A percentile compares a stretch with the other conserved stretches of the same genome.
phyloP scores from a whole-genome alignment of 2,113 vertebrate genomes.

The Crocuta crocuta region DNA sequence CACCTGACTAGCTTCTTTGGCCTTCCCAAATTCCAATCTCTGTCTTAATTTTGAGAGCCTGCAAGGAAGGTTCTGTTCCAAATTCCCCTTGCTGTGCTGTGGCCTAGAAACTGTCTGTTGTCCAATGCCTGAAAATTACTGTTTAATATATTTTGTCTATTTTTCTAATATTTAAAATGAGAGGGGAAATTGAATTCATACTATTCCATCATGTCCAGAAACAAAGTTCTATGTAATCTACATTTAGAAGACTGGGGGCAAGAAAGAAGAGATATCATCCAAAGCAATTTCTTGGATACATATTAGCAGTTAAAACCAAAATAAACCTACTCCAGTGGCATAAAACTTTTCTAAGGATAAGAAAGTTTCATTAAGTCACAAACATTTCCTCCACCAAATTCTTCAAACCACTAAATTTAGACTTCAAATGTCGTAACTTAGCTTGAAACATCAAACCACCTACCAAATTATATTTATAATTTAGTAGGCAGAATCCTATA shows the following conservation, averaged over 20 bases:
- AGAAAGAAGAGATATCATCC: background rate
- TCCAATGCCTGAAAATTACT: background rate
- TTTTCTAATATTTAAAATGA: background rate
- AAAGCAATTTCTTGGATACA: background rate
- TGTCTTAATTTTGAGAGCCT: background rate
- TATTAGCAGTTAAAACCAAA: background rate
- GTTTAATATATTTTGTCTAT: background rate
- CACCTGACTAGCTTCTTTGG: background rate
- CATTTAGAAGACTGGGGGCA: background rate
- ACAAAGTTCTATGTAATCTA: background rate
- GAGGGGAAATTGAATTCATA: background rate
- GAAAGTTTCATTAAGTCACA: background rate
- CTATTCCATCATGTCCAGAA: background rate
- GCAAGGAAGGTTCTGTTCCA: background rate
- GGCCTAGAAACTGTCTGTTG: background rate
- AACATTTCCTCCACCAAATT: conserved; percentile 26
- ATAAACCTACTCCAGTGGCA: background rate
- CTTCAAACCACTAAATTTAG: conserved; percentile 31
- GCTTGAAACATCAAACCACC: background rate
- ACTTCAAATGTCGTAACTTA: background rate
- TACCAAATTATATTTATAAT: background rate
- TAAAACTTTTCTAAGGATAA: background rate
- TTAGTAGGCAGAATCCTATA: background rate
- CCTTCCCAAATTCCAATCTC: background rate
- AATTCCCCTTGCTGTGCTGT: too few species aligned